phyloP scores from a whole-genome alignment of 2,797 vertebrate genomes.

The Tenualosa ilisha region DNA sequence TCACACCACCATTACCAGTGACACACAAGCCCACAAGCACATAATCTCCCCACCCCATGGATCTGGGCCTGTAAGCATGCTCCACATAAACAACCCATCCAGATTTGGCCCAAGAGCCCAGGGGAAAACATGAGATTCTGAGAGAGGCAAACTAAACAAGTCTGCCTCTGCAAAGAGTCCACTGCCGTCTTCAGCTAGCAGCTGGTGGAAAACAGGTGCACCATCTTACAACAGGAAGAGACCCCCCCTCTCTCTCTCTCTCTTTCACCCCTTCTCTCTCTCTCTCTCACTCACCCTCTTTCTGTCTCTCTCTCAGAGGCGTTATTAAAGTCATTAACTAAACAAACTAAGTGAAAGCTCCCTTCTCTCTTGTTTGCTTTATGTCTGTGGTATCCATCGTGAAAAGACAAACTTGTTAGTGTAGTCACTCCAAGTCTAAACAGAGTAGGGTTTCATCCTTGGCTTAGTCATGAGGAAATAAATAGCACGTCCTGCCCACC shows the following conservation, averaged over 20 bases:
- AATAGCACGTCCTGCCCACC: background rate
- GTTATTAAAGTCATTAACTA: conserved; percentile 9
- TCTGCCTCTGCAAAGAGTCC: background rate
- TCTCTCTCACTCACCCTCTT: background rate
- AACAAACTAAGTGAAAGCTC: conserved; percentile 16
- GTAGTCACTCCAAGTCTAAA: background rate
- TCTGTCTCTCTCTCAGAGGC: background rate
- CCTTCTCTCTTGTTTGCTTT: background rate
- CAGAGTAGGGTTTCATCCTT: background rate
- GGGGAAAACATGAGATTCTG: background rate
- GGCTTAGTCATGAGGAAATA: background rate
- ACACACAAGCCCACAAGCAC: background rate
- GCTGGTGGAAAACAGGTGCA: conserved; percentile 22
- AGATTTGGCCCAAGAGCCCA: background rate
- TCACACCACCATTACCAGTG: background rate
- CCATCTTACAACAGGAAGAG: background rate
- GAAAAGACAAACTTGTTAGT: background rate
- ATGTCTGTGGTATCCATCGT: background rate
- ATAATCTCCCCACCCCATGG: background rate
- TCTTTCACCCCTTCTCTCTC: background rate
- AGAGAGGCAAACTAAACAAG: background rate
- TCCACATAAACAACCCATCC: background rate
- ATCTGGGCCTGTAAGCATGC: background rate
- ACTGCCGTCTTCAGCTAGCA: background rate
- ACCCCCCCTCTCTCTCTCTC: background rate